phyloP scores from a whole-genome alignment of 2,888 invertebrate genomes.

The Catocala fraxini region DNA sequence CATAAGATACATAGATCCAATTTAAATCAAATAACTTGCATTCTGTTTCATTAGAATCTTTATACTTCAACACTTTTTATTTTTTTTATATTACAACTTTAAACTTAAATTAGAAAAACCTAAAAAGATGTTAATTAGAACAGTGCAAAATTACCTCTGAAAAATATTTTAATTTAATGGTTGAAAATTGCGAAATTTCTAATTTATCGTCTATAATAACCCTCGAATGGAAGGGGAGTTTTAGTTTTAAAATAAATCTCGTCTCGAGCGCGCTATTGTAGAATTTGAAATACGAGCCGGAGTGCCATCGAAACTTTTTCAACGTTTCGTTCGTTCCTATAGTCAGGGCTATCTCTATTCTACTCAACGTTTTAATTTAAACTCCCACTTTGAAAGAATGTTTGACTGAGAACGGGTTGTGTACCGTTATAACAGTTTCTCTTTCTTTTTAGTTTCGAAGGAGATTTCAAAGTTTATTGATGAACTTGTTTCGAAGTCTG shows the following conservation, averaged over 20 bases:
- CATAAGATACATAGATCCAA: too few relatives aligned
- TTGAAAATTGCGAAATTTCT: conserved; percentile 47
- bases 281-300: conserved; percentile 60
- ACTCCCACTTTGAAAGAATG: conserved; percentile 41
- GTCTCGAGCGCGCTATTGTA: conserved; percentile 46
- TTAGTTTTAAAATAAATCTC: conserved; percentile 56
- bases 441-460: conserved; percentile 17
- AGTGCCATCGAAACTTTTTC: conserved; percentile 65
- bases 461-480: conserved; percentile 24
- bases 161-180: conserved; percentile 44
- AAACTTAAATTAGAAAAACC: neutral
- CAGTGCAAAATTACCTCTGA: conserved; percentile 27
- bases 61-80: too few relatives aligned
- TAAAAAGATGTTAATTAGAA: conserved; percentile 3
- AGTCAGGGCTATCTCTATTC: conserved; percentile 44
- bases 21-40: too few relatives aligned
- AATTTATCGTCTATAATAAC: conserved; percentile 50
- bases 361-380: conserved; percentile 47
- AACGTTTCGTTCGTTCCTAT: conserved; percentile 52
- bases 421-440: conserved; percentile 22
- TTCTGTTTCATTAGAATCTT: too few relatives aligned
- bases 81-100: too few relatives aligned
- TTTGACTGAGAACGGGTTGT: conserved; percentile 31
- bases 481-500: conserved; percentile 4
- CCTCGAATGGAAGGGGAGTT: conserved; percentile 36